Evolutionary conservation across 1,140 invertebrate species (phyloP).

Genomic region (Platorchestia sp.): DNA sequence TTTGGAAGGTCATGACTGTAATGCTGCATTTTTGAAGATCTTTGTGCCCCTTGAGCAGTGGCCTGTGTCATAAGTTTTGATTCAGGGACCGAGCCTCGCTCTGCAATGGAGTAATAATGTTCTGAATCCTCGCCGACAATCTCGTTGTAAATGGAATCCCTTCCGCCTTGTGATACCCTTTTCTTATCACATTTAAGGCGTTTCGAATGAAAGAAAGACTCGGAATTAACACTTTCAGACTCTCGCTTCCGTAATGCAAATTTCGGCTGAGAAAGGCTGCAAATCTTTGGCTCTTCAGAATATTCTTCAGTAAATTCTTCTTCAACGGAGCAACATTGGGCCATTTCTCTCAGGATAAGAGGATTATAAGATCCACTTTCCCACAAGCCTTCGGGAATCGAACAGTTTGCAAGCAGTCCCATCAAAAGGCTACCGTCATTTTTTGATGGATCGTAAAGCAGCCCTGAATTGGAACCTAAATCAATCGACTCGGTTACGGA

Average conservation of each 20-base stretch:
- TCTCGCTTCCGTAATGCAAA: neutral
- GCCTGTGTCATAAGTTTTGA: neutral
- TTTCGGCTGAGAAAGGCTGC: neutral
- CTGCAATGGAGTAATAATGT: neutral
- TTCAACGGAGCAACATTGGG: slow-evolving; percentile 6
- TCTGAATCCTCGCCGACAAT: neutral
- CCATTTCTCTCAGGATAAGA: neutral
- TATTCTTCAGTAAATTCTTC: neutral
- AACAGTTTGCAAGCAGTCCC: slow-evolving; percentile 28
- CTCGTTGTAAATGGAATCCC: neutral
- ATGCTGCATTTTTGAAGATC: neutral
- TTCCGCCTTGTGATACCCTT: neutral
- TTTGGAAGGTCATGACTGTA: neutral
- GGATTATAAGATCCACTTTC: slow-evolving; percentile 5
- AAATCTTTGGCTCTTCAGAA: neutral
- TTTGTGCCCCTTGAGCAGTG: neutral
- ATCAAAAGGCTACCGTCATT: neutral
- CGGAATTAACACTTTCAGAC: neutral
- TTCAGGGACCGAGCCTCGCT: neutral
- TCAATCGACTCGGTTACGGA: neutral
- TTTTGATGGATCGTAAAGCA: neutral
- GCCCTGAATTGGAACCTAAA: neutral
- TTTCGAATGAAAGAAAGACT: neutral
- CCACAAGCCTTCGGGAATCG: slow-evolving; percentile 10
- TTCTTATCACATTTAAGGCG: neutral